These are phyloP conservation scores for Chunga burmeisteri DNA, from an alignment of 2,113 vertebrate species.

Conservation along the genomic window DNA sequence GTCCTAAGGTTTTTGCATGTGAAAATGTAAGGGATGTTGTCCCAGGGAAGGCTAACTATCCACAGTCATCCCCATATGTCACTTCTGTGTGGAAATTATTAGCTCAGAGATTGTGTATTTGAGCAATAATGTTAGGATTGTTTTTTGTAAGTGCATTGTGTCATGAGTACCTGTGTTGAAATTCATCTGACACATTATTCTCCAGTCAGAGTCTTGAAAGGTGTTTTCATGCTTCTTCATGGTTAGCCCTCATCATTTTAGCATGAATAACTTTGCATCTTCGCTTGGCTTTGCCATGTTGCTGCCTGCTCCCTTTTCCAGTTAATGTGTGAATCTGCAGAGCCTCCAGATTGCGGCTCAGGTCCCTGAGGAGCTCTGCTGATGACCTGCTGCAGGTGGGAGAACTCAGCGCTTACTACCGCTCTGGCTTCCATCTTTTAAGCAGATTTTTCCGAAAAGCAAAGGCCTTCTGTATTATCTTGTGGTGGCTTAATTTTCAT, in stretches of 20 bases:
- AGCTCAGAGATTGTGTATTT: not conserved
- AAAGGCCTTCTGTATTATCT: not conserved
- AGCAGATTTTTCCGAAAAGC: not conserved
- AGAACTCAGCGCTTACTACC: not conserved
- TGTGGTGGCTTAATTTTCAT: not conserved
- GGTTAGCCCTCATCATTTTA: not conserved
- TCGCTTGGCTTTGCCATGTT: not conserved
- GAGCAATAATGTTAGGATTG: not conserved
- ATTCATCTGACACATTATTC: not conserved
- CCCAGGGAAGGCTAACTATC: not conserved
- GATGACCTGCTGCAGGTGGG: not conserved
- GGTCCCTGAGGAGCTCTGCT: not conserved
- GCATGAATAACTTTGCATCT: not conserved
- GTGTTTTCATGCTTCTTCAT: not conserved
- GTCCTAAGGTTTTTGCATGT: not conserved
- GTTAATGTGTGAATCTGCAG: rapidly evolving
- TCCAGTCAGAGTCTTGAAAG: not conserved
- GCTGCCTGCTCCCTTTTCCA: not conserved
- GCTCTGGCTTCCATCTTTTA: not conserved
- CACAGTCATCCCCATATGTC: rapidly evolving
- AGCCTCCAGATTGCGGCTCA: rapidly evolving
- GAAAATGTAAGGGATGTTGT: not conserved
- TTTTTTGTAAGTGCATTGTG: not conserved
- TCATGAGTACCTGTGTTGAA: not conserved
- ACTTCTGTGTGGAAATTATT: not conserved